Percentiles rank a stretch among this genome's conserved stretches.
Evolutionary conservation across 2,113 vertebrate species (phyloP).

Genomic region (Limnothrissa miodon): DNA sequence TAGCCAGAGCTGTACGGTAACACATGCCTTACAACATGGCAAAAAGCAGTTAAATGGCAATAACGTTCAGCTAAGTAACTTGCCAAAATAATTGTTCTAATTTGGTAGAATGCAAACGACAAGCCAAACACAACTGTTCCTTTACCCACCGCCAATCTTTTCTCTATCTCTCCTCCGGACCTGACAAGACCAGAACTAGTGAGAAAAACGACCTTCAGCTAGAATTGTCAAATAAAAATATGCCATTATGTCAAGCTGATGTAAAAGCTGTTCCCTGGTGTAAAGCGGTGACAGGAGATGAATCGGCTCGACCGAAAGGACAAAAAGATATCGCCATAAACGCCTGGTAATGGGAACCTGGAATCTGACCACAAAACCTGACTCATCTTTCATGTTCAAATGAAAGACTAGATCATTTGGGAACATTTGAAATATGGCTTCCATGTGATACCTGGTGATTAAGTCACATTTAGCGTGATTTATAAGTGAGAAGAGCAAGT

Average conservation of each 20-base stretch:
- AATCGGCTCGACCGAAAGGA: neutral
- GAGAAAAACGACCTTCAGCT: slow-evolving; percentile 19
- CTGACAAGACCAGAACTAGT: slow-evolving; percentile 5
- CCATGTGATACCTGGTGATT: neutral
- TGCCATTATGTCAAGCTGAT: slow-evolving; percentile 12
- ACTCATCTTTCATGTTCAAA: slow-evolving; percentile 3
- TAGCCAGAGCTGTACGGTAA: neutral
- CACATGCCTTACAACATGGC: neutral
- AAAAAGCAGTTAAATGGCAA: neutral
- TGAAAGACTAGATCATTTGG: neutral
- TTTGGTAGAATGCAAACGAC: neutral
- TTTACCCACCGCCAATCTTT: neutral
- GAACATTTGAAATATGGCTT: slow-evolving; percentile 4
- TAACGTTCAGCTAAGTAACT: neutral
- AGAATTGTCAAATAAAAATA: slow-evolving; percentile 17
- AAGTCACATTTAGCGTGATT: neutral
- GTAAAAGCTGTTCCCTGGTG: slow-evolving; percentile 21
- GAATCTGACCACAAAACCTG: slow-evolving; percentile 7
- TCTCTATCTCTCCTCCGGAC: neutral
- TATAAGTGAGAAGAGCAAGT: neutral
- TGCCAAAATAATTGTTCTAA: neutral
- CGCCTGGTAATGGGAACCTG: neutral
- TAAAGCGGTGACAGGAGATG: slow-evolving; percentile 30
- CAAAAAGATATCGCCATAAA: slow-evolving; percentile 5
- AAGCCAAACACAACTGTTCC: neutral